Conservation (phyloP, 1,140 invertebrate genomes). For the Chelonus insularis region DNA sequence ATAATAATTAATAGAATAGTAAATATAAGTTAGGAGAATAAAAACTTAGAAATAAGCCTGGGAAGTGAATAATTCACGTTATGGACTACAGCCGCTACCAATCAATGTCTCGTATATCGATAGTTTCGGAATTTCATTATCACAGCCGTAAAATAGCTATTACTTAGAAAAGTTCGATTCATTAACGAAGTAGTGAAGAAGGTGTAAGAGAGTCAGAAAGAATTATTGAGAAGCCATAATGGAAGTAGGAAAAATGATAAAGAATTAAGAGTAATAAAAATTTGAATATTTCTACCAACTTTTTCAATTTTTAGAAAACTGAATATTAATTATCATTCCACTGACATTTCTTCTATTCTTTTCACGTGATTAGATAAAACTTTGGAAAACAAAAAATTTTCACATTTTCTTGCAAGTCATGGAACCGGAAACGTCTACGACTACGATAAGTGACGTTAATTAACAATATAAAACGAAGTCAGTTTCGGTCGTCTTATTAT, state of each 20-base stretch:
- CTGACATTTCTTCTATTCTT: too few relatives aligned
- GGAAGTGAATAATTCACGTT: constrained; percentile 26
- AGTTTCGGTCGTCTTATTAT: constrained; percentile 13
- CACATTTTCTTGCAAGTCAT: constrained; percentile 12
- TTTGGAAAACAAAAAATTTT: too few relatives aligned
- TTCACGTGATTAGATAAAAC: too few relatives aligned
- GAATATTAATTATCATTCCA: too few relatives aligned
- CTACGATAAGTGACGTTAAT: constrained; percentile 1
- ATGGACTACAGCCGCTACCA: constrained; percentile 39
- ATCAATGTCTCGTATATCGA: constrained; percentile 53
- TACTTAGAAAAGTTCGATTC: constrained; percentile 43
- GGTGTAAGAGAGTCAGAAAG: not conserved
- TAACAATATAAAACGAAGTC: constrained; percentile 3
- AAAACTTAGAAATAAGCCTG: not conserved
- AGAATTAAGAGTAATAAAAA: not conserved
- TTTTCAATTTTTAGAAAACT: constrained; percentile 6
- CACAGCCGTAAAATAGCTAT: constrained; percentile 48
- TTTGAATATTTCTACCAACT: constrained; percentile 28
- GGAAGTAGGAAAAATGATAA: not conserved
- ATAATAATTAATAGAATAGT: not conserved
- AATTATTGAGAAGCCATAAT: not conserved
- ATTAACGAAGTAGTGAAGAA: constrained; percentile 3
- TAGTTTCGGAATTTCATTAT: constrained; percentile 57
- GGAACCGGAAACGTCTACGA: constrained; percentile 4
- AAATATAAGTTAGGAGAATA: not conserved